phyloP scores from a whole-genome alignment of 2,888 invertebrate species.

The Andrena hattorfiana region DNA sequence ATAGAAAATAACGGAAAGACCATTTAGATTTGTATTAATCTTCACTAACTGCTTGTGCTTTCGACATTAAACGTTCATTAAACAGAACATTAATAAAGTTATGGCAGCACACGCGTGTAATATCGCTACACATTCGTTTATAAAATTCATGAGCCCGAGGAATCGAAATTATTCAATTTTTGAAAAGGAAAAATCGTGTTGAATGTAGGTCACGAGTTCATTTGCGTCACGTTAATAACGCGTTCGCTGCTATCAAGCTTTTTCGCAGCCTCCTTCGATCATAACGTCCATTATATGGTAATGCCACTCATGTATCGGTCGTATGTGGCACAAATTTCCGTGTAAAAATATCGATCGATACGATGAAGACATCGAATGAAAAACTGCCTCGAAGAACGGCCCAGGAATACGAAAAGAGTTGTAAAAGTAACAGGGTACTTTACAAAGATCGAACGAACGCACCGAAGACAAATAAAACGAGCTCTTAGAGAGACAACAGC shows the following conservation, averaged over 20 bases:
- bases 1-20: no score
- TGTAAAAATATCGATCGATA: conserved; percentile 11
- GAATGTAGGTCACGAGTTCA: not conserved
- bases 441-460: not conserved
- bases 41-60: no score
- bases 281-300: conserved; percentile 22
- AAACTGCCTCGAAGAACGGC: not conserved
- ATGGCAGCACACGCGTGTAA: no score
- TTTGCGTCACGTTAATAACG: conserved; percentile 5
- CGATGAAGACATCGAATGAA: not conserved
- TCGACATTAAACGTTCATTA: no score
- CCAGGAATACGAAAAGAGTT: not conserved
- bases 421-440: not conserved
- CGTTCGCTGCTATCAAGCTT: not conserved
- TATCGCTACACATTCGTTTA: not conserved
- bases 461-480: not conserved
- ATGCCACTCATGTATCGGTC: conserved; percentile 21
- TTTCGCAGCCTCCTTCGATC: conserved; percentile 20
- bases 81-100: no score
- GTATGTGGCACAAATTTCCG: not conserved
- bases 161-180: not conserved
- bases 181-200: not conserved
- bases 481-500: not conserved
- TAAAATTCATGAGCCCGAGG: not conserved
- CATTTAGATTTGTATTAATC: no score